phyloP scores from a whole-genome alignment of 2,797 vertebrate genomes.

The Gastrophryne carolinensis region DNA sequence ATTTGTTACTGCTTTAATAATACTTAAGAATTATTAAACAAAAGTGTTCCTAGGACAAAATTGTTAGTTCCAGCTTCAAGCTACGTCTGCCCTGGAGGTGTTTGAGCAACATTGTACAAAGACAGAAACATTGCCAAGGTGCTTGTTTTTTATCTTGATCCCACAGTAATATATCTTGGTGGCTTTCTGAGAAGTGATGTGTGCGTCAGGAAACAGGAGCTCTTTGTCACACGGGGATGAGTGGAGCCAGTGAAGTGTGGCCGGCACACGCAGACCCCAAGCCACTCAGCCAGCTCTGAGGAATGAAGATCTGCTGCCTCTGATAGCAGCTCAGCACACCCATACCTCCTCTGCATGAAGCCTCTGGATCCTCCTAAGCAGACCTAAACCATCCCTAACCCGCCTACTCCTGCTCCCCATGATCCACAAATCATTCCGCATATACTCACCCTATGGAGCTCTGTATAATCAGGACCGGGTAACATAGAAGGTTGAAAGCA shows the following conservation, averaged over 20 bases:
- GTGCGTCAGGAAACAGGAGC: constrained; percentile 45
- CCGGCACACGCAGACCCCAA: constrained; percentile 49
- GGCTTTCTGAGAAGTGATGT: constrained; percentile 34
- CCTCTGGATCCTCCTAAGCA: too few species aligned
- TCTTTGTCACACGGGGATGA: constrained; percentile 33
- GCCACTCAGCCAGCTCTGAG: constrained; percentile 21
- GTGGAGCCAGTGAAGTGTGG: constrained; percentile 45
- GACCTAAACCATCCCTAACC: too few species aligned
- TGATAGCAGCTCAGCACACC: constrained; percentile 25
- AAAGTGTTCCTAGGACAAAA: too few species aligned
- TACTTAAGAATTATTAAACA: too few species aligned
- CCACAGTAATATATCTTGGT: constrained; percentile 17
- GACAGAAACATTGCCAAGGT: background rate
- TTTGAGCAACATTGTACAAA: constrained; percentile 1
- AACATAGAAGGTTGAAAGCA: too few species aligned
- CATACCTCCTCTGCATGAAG: constrained; percentile 31
- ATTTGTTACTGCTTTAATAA: too few species aligned
- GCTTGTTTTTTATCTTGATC: constrained; percentile 21
- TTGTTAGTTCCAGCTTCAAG: too few species aligned
- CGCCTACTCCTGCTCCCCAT: too few species aligned
- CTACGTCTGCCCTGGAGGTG: background rate
- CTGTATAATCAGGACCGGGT: too few species aligned
- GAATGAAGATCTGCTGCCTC: constrained; percentile 31
- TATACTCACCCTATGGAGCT: too few species aligned
- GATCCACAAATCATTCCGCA: too few species aligned